Evolutionary conservation across 2,888 invertebrate genomes (phyloP).

Genomic region (Lepeophtheirus nordmannii): DNA sequence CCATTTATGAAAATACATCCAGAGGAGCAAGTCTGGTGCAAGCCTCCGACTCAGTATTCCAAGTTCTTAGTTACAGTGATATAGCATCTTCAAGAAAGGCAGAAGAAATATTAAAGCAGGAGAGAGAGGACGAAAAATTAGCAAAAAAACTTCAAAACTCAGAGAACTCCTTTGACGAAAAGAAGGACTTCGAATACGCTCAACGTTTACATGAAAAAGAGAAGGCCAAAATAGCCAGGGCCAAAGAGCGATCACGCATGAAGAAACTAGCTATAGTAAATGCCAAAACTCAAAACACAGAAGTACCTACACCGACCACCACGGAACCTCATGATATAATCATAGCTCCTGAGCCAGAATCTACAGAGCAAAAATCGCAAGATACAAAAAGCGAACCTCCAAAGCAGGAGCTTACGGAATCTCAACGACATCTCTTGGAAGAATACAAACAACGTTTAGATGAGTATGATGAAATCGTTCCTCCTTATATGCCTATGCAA

Average conservation of each 20-base stretch:
- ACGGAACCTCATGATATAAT: too few species aligned
- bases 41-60: background rate
- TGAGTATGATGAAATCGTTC: conserved; percentile 8
- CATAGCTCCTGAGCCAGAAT: background rate
- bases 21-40: background rate
- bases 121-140: background rate
- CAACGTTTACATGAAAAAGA: conserved; percentile 12
- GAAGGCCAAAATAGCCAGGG: conserved; percentile 11
- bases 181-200: conserved; percentile 10
- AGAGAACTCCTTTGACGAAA: background rate
- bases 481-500: conserved; percentile 25
- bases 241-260: conserved; percentile 12
- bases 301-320: background rate
- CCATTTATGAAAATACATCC: conserved; percentile 16
- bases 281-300: background rate
- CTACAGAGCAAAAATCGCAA: background rate
- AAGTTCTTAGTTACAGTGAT: conserved; percentile 3
- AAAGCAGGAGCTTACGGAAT: background rate
- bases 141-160: conserved; percentile 12
- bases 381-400: background rate
- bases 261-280: background rate
- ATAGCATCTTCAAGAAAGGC: conserved; percentile 11
- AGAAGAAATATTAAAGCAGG: conserved; percentile 16
- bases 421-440: background rate
- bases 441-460: background rate